A percentile compares a stretch with the other conserved stretches of the same genome.
These are phyloP conservation scores for Phylloscopus collybita DNA, from an alignment of 2,797 vertebrate genomes.

Conservation along the genomic window DNA sequence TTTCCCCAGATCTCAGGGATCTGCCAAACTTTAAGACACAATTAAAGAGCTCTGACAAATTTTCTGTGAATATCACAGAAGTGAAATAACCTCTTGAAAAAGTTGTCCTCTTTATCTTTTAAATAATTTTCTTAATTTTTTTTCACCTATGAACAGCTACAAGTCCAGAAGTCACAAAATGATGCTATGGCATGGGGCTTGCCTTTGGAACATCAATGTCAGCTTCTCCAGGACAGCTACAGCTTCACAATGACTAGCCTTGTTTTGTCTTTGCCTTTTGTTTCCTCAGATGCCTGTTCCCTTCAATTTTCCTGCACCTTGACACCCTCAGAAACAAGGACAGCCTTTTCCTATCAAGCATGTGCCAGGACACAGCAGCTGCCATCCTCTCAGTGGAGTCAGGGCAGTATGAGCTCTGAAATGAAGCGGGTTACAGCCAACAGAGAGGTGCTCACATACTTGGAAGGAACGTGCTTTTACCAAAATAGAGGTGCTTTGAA, in stretches of 20 bases:
- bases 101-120: background rate
- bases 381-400: background rate
- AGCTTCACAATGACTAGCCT: background rate
- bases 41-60: background rate
- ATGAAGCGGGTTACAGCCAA: background rate
- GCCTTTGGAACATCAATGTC: background rate
- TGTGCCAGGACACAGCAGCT: background rate
- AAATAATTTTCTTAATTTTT: background rate
- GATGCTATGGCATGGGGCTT: background rate
- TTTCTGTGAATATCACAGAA: background rate
- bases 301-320: background rate
- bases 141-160: background rate
- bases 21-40: background rate
- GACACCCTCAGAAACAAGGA: rapidly evolving
- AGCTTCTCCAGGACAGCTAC: background rate
- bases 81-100: background rate
- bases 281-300: background rate
- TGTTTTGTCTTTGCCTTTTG: background rate
- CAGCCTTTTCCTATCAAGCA: background rate
- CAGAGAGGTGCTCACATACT: background rate
- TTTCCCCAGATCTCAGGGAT: background rate
- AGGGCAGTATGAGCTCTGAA: background rate
- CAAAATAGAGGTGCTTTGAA: background rate
- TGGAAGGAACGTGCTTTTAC: background rate
- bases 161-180: background rate